phyloP scores from a whole-genome alignment of 2,113 vertebrate genomes.

The Varanus salvator region DNA sequence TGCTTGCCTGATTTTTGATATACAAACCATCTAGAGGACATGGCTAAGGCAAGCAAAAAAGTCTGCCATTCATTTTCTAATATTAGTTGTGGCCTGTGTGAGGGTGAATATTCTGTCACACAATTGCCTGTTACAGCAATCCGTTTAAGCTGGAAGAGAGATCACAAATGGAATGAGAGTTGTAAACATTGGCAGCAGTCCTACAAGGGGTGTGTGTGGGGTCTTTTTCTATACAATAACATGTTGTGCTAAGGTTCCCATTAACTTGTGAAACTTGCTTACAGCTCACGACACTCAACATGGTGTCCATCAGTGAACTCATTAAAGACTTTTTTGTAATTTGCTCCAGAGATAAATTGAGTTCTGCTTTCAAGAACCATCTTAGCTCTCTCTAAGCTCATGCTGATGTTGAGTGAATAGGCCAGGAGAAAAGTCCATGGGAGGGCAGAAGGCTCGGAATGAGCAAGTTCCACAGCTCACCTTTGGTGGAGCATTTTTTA shows the following conservation, averaged over 20 bases:
- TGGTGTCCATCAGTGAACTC: background rate
- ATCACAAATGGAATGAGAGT: background rate
- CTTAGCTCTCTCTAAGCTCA: too few relatives aligned
- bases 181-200: background rate
- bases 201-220: background rate
- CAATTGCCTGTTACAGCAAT: background rate
- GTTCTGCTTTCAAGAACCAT: background rate
- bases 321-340: background rate
- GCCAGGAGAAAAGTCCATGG: background rate
- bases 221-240: background rate
- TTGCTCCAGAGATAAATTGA: too few relatives aligned
- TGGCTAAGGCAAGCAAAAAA: constrained; percentile 30
- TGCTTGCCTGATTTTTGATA: constrained; percentile 42
- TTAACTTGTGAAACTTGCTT: background rate
- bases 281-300: background rate
- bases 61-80: background rate
- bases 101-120: background rate
- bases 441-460: background rate
- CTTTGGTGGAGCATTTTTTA: too few relatives aligned
- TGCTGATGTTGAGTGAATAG: background rate
- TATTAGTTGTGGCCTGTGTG: rapidly evolving
- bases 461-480: background rate
- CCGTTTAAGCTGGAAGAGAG: rapidly evolving
- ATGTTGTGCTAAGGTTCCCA: background rate
- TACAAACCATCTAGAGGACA: constrained; percentile 1